Evolutionary conservation across 2,113 vertebrate species (phyloP), one percentile per base, ranked within the genome.

Genomic region (Thomomys bottae): DNA sequence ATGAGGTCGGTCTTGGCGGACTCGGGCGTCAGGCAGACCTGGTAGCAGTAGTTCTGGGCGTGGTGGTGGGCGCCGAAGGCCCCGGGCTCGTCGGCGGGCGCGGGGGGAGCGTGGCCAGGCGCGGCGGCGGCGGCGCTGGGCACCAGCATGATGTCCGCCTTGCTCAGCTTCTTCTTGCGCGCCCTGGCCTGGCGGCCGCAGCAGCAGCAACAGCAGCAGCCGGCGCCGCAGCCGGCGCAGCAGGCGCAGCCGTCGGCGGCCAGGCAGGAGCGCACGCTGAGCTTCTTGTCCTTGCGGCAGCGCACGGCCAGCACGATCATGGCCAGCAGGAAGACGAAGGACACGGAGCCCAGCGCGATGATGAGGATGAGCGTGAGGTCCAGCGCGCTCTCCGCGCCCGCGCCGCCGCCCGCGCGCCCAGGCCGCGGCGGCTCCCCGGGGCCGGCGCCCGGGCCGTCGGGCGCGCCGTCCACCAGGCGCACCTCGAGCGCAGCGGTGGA

Each of bases 41-140:
- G 99, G 97, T 99, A 99, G 97, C 99, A 99, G 97, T 99, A 99
- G 97, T 99, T 99, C 98, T 99, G 99, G 96, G 98, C 99, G 96
- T 98, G 99, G 95, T 99, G 99, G 89, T 99, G 98, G 75, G 99
- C 99, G 80, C 99, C 98, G 36, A 99, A 99, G 96, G 97, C 98
- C 49, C 99, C 99, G 1, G 93, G 98, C 98, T 96, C 96, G 61
- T 97, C 96, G 45, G 95, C 95, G 0, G 96, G 96, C 77, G 96
- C 96, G 45, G 94, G 99, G 98, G 82, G 98, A 93, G 21, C 98
- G 97, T 98, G 98, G 68, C 98, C 97, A 70, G 98, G 97, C 32
- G 98, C 99, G n/a, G 98, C 98, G 12, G 98, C 97, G 96, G 98
- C 98, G 12, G 98, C 97, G 96, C 99, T 99, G 96, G 99, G 99